These are phyloP conservation scores for Buceros bicornis DNA, from an alignment of 2,797 vertebrate species.

Conservation along the genomic window DNA sequence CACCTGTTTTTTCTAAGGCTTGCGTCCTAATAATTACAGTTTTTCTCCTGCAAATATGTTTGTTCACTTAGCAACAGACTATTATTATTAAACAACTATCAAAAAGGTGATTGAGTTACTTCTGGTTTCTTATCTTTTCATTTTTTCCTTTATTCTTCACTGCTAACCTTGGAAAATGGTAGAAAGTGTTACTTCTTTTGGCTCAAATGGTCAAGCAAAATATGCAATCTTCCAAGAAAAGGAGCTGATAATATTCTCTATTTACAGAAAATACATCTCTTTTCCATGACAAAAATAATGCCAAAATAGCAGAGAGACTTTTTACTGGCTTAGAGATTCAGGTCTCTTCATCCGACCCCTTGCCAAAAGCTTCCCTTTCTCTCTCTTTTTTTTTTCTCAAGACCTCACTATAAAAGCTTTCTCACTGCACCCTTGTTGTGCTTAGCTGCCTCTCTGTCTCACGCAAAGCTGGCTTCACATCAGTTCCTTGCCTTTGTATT, in stretches of 20 bases:
- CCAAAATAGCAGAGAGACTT: neutral
- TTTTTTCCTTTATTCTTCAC: neutral
- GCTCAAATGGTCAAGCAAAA: neutral
- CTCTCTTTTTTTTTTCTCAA: neutral
- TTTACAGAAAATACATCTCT: neutral
- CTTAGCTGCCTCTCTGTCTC: neutral
- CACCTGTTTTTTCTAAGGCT: neutral
- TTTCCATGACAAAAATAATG: neutral
- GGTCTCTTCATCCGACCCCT: neutral
- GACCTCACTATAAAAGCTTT: neutral
- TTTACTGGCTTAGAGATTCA: neutral
- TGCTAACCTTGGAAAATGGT: neutral
- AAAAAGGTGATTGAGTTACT: neutral
- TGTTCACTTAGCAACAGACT: neutral
- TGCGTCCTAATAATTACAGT: neutral
- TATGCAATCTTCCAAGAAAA: neutral
- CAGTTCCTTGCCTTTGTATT: neutral
- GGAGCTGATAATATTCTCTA: neutral
- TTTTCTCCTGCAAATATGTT: conserved; percentile 1
- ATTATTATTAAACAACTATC: neutral
- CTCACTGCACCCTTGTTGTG: neutral
- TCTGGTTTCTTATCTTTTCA: neutral
- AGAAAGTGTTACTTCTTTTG: neutral
- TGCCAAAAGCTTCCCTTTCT: neutral
- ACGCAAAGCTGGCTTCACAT: neutral